Conservation (phyloP, 2,888 invertebrate genomes). For the Agrochola lychnidis region DNA sequence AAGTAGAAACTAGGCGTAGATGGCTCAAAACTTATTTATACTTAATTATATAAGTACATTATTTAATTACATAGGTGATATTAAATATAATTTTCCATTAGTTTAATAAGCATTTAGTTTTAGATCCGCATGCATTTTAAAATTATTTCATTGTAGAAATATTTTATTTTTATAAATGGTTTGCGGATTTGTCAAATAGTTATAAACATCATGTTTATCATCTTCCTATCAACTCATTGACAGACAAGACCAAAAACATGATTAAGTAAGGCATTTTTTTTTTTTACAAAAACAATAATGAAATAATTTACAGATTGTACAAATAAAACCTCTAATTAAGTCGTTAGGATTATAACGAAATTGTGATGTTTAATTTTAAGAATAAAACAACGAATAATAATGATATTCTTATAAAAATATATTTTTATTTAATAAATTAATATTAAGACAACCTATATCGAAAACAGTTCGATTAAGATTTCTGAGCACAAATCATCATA, state of each 20-base stretch:
- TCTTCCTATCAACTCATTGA: slow-evolving; percentile 61
- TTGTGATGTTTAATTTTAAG: slow-evolving; percentile 70
- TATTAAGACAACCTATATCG: neutral
- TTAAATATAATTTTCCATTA: slow-evolving; percentile 26
- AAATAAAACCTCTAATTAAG: slow-evolving; percentile 47
- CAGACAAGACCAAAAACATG: slow-evolving; percentile 58
- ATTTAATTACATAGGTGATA: slow-evolving; percentile 42
- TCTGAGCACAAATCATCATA: neutral
- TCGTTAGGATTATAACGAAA: slow-evolving; percentile 48
- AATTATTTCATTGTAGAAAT: slow-evolving; percentile 63
- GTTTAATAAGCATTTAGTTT: slow-evolving; percentile 36
- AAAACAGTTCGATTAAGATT: slow-evolving; percentile 5
- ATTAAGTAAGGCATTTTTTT: slow-evolving; percentile 34
- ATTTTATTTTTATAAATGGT: slow-evolving; percentile 52
- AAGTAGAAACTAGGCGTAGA: slow-evolving; percentile 19
- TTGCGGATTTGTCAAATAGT: slow-evolving; percentile 46
- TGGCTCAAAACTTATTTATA: slow-evolving; percentile 61
- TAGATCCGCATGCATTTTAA: slow-evolving; percentile 51
- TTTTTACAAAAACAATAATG: slow-evolving; percentile 6
- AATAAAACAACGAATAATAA: slow-evolving; percentile 48
- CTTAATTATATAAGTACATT: slow-evolving; percentile 25
- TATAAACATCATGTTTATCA: slow-evolving; percentile 45
- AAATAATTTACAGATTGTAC: slow-evolving; percentile 37
- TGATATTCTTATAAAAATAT: slow-evolving; percentile 24
- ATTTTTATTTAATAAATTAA: slow-evolving; percentile 48